A percentile compares a stretch with the other conserved stretches of the same genome.
These are phyloP conservation scores for Paramormyrops hopkinsi DNA, from an alignment of 2,797 vertebrate species.

Conservation along the genomic window DNA sequence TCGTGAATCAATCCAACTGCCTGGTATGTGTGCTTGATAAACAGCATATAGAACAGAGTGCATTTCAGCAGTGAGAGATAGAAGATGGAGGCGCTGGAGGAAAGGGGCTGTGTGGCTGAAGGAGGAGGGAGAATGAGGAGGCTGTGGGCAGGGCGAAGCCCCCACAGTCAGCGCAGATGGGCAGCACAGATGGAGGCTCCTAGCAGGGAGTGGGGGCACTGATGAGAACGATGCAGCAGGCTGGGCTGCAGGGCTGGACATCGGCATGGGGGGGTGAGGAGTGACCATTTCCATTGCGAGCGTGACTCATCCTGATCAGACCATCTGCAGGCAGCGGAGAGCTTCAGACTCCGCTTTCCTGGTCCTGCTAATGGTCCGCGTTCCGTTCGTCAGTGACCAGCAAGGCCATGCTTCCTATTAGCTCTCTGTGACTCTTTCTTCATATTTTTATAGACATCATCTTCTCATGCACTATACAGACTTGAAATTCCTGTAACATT, in stretches of 20 bases:
- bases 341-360: not conserved
- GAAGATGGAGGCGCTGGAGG: not conserved
- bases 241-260: not conserved
- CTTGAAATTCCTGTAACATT: not conserved
- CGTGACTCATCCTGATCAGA: conserved; percentile 9
- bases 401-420: not conserved
- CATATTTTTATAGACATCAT: not conserved
- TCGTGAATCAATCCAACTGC: not conserved
- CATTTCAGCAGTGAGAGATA: not conserved
- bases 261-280: not conserved
- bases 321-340: not conserved
- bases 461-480: not conserved
- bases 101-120: not conserved
- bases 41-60: not conserved
- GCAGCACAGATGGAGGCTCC: conserved; percentile 33
- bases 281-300: not conserved
- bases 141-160: not conserved
- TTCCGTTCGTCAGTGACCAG: not conserved
- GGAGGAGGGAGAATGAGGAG: not conserved
- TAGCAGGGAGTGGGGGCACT: conserved; percentile 22
- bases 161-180: conserved; percentile 28
- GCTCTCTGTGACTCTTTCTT: not conserved
- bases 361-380: not conserved
- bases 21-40: not conserved
- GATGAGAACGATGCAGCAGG: not conserved